Conservation (phyloP, 2,888 invertebrate species). For the Serrognathus titanus region DNA sequence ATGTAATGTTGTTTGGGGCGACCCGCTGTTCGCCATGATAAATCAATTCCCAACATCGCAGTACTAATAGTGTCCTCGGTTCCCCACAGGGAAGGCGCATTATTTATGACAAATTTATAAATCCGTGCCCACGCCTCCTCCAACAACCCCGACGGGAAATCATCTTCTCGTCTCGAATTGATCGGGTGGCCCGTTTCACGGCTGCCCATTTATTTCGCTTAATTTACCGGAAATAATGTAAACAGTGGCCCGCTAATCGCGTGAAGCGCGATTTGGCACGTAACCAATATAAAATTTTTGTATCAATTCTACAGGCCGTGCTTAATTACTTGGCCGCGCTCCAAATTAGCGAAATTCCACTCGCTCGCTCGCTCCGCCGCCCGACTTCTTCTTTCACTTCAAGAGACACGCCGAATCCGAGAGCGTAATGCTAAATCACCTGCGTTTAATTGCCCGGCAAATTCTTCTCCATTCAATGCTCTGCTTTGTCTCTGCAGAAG, state of each 20-base stretch:
- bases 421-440: no score
- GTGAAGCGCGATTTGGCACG: conserved; percentile 14
- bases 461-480: no score
- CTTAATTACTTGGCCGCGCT: conserved; percentile 40
- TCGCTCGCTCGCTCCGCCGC: background rate
- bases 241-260: conserved; percentile 4
- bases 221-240: background rate
- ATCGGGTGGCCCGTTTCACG: no score
- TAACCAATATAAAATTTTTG: conserved; percentile 17
- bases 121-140: conserved; percentile 38
- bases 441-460: no score
- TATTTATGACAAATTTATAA: conserved; percentile 50
- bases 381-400: no score
- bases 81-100: conserved; percentile 42
- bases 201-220: no score
- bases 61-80: conserved; percentile 49
- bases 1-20: conserved; percentile 43
- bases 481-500: no score
- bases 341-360: conserved; percentile 41
- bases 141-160: background rate
- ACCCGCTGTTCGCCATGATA: conserved; percentile 47
- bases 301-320: conserved; percentile 27
- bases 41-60: conserved; percentile 50
- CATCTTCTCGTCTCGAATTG: no score
- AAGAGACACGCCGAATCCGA: no score